These are phyloP conservation scores for Setophaga kirtlandii DNA, from an alignment of 2,113 vertebrate genomes.

Conservation along the genomic window DNA sequence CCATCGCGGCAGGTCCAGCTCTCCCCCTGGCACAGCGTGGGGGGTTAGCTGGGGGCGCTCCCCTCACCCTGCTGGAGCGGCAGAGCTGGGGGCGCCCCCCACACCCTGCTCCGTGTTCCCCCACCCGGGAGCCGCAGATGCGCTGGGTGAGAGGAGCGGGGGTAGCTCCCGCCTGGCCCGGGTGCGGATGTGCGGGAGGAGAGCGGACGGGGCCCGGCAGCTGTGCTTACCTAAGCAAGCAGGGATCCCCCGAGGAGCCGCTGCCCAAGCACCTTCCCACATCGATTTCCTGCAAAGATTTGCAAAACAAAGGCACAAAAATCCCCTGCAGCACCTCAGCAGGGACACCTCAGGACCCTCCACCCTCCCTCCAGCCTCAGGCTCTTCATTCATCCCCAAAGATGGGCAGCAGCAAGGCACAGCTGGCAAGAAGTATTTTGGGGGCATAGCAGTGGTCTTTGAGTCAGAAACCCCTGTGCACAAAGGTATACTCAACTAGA, in stretches of 20 bases:
- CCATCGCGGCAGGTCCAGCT: background rate
- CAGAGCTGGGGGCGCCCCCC: background rate
- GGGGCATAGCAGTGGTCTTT: background rate
- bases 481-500: background rate
- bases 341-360: background rate
- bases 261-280: constrained; percentile 85
- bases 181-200: background rate
- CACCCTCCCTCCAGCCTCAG: constrained; percentile 11
- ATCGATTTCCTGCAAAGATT: constrained; percentile 89
- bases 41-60: background rate
- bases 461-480: background rate
- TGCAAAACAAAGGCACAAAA: constrained; percentile 82
- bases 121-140: background rate
- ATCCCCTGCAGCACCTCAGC: constrained; percentile 56
- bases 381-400: background rate
- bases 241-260: constrained; percentile 80
- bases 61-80: background rate
- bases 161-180: background rate
- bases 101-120: background rate
- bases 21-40: accelerated
- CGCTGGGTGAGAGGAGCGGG: accelerated
- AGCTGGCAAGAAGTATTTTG: background rate
- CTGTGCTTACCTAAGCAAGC: constrained; percentile 83
- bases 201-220: background rate
- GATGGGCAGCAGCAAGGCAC: background rate